phyloP scores from a whole-genome alignment of 2,797 vertebrate species.

The Dryobates pubescens region DNA sequence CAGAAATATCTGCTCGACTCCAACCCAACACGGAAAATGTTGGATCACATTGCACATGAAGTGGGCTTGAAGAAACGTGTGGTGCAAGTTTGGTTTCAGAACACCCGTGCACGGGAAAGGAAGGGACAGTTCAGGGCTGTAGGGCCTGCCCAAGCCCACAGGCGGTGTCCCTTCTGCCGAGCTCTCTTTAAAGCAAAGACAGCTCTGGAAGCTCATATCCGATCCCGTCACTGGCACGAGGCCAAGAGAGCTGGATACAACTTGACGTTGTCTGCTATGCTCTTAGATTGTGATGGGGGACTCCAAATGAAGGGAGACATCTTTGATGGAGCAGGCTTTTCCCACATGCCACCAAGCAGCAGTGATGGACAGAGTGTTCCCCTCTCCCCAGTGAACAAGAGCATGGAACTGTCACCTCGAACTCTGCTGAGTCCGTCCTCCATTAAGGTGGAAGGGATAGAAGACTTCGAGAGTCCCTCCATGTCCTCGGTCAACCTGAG shows the following conservation, averaged over 20 bases:
- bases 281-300: constrained; percentile 90
- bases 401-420: constrained; percentile 93
- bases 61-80: constrained; percentile 99
- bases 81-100: constrained; percentile 99
- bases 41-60: constrained; percentile 98
- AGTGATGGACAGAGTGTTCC: constrained; percentile 92
- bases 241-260: constrained; percentile 98
- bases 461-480: constrained; percentile 95
- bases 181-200: constrained; percentile 99
- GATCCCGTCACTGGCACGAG: constrained; percentile 99
- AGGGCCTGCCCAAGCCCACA: constrained; percentile 95
- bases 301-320: constrained; percentile 93
- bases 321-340: constrained; percentile 88
- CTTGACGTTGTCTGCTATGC: constrained; percentile 89
- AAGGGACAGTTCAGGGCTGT: constrained; percentile 98
- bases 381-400: constrained; percentile 94
- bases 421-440: constrained; percentile 95
- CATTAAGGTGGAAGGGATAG: constrained; percentile 97
- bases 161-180: constrained; percentile 96
- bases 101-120: constrained; percentile 95
- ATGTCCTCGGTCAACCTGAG: constrained; percentile 95
- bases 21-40: constrained; percentile 98
- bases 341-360: constrained; percentile 86
- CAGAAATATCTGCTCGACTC: constrained; percentile 98
- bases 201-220: constrained; percentile 97